phyloP scores from a whole-genome alignment of 2,797 vertebrate species.

The Buphagus erythrorhynchus region DNA sequence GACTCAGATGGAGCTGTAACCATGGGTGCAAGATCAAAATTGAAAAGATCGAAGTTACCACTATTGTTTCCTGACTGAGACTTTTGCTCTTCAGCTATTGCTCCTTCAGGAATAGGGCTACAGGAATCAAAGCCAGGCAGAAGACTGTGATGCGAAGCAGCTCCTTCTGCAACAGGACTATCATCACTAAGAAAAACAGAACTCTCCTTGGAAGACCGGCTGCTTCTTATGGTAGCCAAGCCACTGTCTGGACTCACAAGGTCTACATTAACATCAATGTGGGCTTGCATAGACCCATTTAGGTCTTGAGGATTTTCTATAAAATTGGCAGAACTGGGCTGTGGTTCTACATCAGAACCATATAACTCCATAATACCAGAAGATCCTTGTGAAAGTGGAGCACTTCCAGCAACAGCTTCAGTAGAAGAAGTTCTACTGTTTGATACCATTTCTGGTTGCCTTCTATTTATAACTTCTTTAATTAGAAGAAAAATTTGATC shows the following conservation, averaged over 20 bases:
- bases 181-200: constrained; percentile 96
- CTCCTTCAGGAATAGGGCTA: constrained; percentile 81
- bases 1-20: constrained; percentile 75
- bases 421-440: constrained; percentile 94
- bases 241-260: constrained; percentile 95
- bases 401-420: constrained; percentile 93
- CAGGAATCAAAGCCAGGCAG: constrained; percentile 85
- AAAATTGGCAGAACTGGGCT: constrained; percentile 78
- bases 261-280: constrained; percentile 80
- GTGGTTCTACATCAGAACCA: constrained; percentile 88
- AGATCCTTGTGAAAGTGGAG: constrained; percentile 93
- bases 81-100: constrained; percentile 81
- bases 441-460: constrained; percentile 82
- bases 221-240: constrained; percentile 92
- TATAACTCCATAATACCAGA: constrained; percentile 93
- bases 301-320: constrained; percentile 83
- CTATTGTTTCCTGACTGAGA: constrained; percentile 72
- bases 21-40: constrained; percentile 82
- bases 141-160: constrained; percentile 83
- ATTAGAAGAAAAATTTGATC: constrained; percentile 84
- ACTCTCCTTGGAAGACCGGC: constrained; percentile 93
- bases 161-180: constrained; percentile 86
- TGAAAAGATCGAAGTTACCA: constrained; percentile 86
- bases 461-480: constrained; percentile 86
- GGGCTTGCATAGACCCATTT: constrained; percentile 76